Percentiles rank a stretch among this genome's conserved stretches.
These are phyloP conservation scores for Ernsta delagoae DNA, from an alignment of 2,888 invertebrate genomes.

Conservation along the genomic window DNA sequence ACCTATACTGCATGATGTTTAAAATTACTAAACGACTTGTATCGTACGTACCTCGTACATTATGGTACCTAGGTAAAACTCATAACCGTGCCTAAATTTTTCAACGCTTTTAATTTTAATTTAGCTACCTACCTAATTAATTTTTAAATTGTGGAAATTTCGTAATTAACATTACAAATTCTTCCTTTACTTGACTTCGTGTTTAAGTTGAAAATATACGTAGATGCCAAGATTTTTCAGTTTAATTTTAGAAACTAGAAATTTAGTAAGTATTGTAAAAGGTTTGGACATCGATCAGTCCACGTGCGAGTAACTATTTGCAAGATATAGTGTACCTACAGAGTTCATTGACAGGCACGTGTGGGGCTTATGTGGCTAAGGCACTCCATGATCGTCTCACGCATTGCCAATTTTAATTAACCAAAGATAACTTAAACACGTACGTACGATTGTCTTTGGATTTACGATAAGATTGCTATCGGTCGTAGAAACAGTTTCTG, in stretches of 20 bases:
- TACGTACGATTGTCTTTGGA: conserved; percentile 65
- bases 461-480: conserved; percentile 58
- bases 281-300: conserved; percentile 49
- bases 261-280: conserved; percentile 27
- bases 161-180: neutral
- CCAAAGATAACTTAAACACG: conserved; percentile 73
- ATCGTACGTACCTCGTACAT: no score
- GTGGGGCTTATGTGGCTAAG: conserved; percentile 78
- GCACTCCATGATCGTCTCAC: conserved; percentile 75
- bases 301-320: conserved; percentile 57
- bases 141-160: neutral
- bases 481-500: conserved; percentile 51
- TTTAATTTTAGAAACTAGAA: no score
- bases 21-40: conserved; percentile 20
- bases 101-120: neutral
- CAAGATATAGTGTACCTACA: conserved; percentile 62
- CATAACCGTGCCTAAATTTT: neutral
- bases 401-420: conserved; percentile 82
- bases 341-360: conserved; percentile 84
- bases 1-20: conserved; percentile 44
- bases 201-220: no score
- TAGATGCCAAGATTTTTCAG: no score
- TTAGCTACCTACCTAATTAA: no score
- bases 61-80: no score
- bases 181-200: no score